Percentiles rank a stretch among this genome's conserved stretches.
Conservation (phyloP, 1,140 invertebrate species). For the Penaeus vannamei region DNA sequence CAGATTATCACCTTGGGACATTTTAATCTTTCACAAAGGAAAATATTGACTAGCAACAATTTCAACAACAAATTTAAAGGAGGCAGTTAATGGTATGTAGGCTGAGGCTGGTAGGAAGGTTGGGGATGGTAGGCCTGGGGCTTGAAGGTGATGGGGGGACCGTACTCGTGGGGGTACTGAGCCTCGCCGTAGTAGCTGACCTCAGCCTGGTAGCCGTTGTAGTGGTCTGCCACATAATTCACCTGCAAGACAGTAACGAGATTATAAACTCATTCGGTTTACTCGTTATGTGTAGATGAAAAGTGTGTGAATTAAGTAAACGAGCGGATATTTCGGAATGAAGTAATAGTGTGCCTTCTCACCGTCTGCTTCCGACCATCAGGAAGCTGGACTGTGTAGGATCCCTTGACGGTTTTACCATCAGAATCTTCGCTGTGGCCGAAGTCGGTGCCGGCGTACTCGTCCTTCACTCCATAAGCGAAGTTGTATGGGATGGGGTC, state of each 20-base stretch:
- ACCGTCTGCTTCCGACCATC: constrained; percentile 69
- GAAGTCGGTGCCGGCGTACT: constrained; percentile 68
- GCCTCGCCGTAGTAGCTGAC: constrained; percentile 22
- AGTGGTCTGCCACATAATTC: background rate
- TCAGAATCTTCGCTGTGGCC: constrained; percentile 67
- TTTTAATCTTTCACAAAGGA: background rate
- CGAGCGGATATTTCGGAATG: background rate
- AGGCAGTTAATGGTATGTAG: constrained; percentile 37
- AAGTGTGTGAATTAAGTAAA: background rate
- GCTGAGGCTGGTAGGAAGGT: background rate
- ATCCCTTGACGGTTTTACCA: constrained; percentile 67
- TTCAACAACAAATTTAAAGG: background rate
- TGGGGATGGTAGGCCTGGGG: constrained; percentile 1
- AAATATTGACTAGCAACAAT: background rate
- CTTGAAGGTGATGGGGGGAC: constrained; percentile 42
- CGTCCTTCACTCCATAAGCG: constrained; percentile 68
- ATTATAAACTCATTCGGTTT: too few species aligned
- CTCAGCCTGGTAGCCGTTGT: too few species aligned
- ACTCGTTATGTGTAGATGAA: background rate
- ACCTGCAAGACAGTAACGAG: constrained; percentile 40
- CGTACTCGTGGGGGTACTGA: constrained; percentile 41
- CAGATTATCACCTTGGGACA: too few species aligned
- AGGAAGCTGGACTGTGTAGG: constrained; percentile 68
- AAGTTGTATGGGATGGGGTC: constrained; percentile 67
- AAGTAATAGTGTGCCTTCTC: background rate